Evolutionary conservation across 2,888 invertebrate species (phyloP).

Genomic region (Maniola hyperantus): DNA sequence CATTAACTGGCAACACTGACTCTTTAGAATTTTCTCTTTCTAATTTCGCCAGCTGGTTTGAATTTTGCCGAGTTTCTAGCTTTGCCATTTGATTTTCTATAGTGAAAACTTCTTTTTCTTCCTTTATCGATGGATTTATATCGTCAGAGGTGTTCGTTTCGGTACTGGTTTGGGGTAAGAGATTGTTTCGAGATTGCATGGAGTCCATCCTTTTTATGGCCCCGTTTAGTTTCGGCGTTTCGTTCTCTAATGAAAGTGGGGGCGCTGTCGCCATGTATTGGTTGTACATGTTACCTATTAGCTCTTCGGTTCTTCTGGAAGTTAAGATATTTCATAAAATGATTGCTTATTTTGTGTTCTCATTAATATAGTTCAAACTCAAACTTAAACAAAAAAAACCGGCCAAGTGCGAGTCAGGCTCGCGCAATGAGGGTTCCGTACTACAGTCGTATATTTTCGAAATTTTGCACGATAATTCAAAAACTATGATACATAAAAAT

Average conservation of each 20-base stretch:
- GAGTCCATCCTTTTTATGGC: slow-evolving; percentile 56
- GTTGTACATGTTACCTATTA: slow-evolving; percentile 81
- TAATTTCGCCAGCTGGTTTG: slow-evolving; percentile 63
- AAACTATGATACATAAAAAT: too few relatives aligned
- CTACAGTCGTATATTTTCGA: too few relatives aligned
- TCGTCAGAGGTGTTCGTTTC: slow-evolving; percentile 73
- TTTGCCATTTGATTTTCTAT: slow-evolving; percentile 68
- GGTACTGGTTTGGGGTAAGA: slow-evolving; percentile 65
- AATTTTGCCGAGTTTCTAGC: slow-evolving; percentile 48
- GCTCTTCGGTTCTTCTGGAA: slow-evolving; percentile 83
- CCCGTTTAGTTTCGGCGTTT: slow-evolving; percentile 60
- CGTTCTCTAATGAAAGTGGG: slow-evolving; percentile 61
- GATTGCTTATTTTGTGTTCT: too few relatives aligned
- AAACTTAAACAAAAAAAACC: too few relatives aligned
- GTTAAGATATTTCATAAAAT: neutral
- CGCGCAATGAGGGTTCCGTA: too few relatives aligned
- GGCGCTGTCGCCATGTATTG: slow-evolving; percentile 79
- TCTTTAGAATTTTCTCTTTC: slow-evolving; percentile 44
- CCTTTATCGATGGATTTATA: slow-evolving; percentile 61
- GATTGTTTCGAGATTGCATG: slow-evolving; percentile 51
- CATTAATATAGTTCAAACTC: too few relatives aligned
- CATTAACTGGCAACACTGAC: slow-evolving; percentile 50
- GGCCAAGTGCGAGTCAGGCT: too few relatives aligned
- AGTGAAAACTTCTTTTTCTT: slow-evolving; percentile 64
- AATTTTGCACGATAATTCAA: too few relatives aligned